Evolutionary conservation across 2,797 vertebrate species (phyloP), one percentile per base, ranked within the genome.

Genomic region (Acanthurus leucopareius): DNA sequence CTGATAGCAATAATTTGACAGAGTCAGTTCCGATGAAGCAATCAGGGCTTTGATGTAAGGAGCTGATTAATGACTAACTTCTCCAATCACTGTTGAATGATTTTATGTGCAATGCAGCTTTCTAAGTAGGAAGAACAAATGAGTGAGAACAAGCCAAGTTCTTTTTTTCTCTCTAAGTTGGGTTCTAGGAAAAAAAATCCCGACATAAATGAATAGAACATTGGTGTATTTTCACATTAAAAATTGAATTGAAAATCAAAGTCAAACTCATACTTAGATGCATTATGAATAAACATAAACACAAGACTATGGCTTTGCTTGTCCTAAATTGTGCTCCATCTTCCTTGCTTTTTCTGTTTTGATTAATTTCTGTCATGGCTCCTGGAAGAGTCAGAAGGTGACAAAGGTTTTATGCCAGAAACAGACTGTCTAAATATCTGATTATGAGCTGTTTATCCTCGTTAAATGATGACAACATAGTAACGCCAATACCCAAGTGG

Each of bases 371-470:
- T 52, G 40, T 59, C 40, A 48, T 14, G 38, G 79, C 58, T 69
- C 66, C 49, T 48, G 4, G 6, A 87, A 71, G 75, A 91, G 84
- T 84, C 71, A 72, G 68, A 82, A 82, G 62, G 76, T 84, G 88
- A 80, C 88, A 73, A 83, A 88, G 85, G 89, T 90, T 86, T 35
- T 84, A 72, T 80, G 86, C 87, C 86, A 85, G 86, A 89, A 91
- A 90, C 84, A 87, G 91, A 91, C 89, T 87, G 87, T 89, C 87
- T 91, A 90, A 92, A 92, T 90, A 92, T 92, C 89, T 85, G 91
- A 93, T 93, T 88, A 94, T 93, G 88, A 93, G 92, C 92, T 92
- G 93, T 93, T 94, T 93, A 93, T 94, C 92, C 89, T 87, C 3
- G 71, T 91, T 94, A 94, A 94, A 93, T 62, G 91, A 92, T 87